A percentile compares a stretch with the other conserved stretches of the same genome.
Conservation (phyloP, 2,113 vertebrate genomes). For the Phylloscopus trochiloides region DNA sequence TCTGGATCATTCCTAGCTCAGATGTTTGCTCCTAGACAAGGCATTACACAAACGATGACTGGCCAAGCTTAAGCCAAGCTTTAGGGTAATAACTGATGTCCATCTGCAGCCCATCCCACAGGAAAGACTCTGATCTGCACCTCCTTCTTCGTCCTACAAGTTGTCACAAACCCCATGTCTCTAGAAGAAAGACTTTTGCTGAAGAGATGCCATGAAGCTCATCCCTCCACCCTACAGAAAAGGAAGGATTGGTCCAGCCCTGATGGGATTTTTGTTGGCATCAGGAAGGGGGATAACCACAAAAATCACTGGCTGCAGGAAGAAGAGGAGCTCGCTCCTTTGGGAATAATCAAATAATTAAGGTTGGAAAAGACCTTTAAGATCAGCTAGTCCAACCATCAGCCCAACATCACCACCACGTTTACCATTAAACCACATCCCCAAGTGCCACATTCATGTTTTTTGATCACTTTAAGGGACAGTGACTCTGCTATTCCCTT, state of each 20-base stretch:
- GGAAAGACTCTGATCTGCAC: neutral
- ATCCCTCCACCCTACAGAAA: neutral
- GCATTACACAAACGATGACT: fast-evolving
- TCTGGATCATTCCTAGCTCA: neutral
- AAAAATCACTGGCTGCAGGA: neutral
- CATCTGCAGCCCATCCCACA: neutral
- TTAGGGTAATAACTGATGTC: neutral
- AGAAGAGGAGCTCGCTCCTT: fast-evolving
- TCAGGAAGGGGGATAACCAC: neutral
- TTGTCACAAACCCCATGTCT: neutral
- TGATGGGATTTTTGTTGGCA: neutral
- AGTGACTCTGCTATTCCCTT: neutral
- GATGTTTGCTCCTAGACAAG: neutral
- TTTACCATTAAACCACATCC: neutral
- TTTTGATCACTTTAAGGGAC: neutral
- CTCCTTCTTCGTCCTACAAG: neutral
- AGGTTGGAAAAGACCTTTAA: neutral
- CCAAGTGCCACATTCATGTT: neutral
- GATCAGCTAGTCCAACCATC: neutral
- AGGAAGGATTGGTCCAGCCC: neutral
- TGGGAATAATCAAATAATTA: neutral
- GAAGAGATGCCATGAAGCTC: neutral
- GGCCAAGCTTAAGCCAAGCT: neutral
- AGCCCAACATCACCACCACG: neutral
- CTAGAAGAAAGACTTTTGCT: neutral